Conservation (phyloP, 1,140 invertebrate genomes). For the Drosophila parvula region DNA sequence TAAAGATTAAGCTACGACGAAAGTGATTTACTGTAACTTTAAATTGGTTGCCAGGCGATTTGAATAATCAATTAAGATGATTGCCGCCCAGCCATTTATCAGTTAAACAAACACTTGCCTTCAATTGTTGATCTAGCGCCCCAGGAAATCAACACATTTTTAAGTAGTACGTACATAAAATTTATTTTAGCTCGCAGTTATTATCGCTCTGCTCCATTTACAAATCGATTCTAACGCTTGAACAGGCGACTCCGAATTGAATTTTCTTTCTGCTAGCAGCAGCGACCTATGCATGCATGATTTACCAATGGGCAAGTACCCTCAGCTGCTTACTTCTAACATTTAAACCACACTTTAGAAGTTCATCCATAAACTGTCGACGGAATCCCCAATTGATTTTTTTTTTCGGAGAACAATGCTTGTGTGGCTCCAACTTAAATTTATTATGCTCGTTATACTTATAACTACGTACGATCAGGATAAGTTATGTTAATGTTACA, state of each 20-base stretch:
- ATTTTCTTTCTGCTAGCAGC: constrained; percentile 23
- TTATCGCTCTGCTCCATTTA: constrained; percentile 17
- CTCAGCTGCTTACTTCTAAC: constrained; percentile 15
- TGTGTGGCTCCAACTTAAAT: constrained; percentile 65
- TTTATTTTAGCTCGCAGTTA: constrained; percentile 36
- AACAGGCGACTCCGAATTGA: constrained; percentile 3
- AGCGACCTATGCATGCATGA: constrained; percentile 10
- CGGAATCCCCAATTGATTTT: constrained; percentile 15
- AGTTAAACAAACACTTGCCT: constrained; percentile 29
- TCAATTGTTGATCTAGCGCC: constrained; percentile 28
- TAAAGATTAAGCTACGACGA: too few species aligned
- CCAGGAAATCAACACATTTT: constrained; percentile 30
- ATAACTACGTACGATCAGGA: constrained; percentile 67
- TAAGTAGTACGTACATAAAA: constrained; percentile 41
- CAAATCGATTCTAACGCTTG: constrained; percentile 27
- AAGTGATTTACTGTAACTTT: not conserved
- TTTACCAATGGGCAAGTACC: constrained; percentile 6
- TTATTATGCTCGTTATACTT: constrained; percentile 76
- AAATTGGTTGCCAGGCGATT: not conserved
- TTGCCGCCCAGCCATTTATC: constrained; percentile 36
- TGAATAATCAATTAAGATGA: constrained; percentile 34
- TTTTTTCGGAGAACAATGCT: constrained; percentile 39
- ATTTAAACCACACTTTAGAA: not conserved
- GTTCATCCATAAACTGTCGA: constrained; percentile 18
- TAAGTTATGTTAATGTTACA: constrained; percentile 53